Evolutionary conservation across 2,888 invertebrate genomes (phyloP).

Genomic region (Drosophila rubida): DNA sequence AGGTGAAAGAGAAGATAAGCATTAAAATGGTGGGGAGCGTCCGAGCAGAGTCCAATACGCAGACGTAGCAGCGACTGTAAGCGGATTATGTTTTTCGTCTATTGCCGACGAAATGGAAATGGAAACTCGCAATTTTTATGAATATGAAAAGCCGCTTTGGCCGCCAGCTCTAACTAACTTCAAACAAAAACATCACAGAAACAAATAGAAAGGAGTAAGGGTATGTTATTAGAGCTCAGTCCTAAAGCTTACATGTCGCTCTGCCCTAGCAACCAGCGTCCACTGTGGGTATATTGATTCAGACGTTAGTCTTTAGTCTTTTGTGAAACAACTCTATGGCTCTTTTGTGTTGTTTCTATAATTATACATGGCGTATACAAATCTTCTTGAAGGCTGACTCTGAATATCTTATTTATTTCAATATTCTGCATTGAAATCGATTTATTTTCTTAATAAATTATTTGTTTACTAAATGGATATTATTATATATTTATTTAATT

Average conservation of each 20-base stretch:
- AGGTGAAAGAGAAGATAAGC: conserved; percentile 19
- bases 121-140: conserved; percentile 76
- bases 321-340: not conserved
- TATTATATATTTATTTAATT: too few species aligned
- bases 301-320: not conserved
- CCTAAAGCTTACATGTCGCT: conserved; percentile 54
- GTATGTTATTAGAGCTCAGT: conserved; percentile 71
- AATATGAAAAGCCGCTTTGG: conserved; percentile 76
- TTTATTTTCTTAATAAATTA: too few species aligned
- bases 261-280: conserved; percentile 36
- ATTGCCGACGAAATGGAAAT: conserved; percentile 66
- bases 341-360: too few species aligned
- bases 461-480: too few species aligned
- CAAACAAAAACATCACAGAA: conserved; percentile 62
- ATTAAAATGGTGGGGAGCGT: conserved; percentile 28
- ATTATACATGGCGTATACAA: too few species aligned
- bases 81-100: conserved; percentile 65
- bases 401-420: too few species aligned
- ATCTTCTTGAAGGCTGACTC: too few species aligned
- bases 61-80: conserved; percentile 63
- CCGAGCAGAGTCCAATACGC: conserved; percentile 61
- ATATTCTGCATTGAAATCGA: too few species aligned
- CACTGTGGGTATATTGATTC: conserved; percentile 3
- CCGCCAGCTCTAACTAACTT: conserved; percentile 70
- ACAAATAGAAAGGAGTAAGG: conserved; percentile 24